Evolutionary conservation across 1,140 invertebrate genomes (phyloP), one percentile per base, ranked within the genome.

Genomic region (Caenorhabditis inopinata): DNA sequence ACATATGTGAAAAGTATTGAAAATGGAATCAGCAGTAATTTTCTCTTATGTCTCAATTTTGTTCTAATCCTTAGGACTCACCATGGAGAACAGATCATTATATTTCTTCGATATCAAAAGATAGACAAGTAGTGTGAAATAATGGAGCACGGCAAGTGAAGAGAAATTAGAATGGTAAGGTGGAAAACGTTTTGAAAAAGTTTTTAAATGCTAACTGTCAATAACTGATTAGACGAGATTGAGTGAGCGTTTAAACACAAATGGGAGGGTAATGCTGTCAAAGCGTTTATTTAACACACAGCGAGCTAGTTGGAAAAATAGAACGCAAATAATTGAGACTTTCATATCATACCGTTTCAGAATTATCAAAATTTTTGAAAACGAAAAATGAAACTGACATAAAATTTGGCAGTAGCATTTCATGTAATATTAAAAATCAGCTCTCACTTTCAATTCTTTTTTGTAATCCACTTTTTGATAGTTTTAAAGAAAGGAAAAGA

Each of bases 201-300:
- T 35, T n/a, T 58, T 68, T 42, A 25, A 68, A 21, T 58, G 53
- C 35, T 16, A 35, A 42, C 32, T 38, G 58, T 68, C 58, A 68
- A 68, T 68, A 68, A 68, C 58, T 68, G 58, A 68, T 68, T 68
- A 68, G 58, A 11, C 27, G 29, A 58, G 53, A n/a, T n/a, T 42
- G 38, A 42, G 38, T 7, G 14, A 42, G 38, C 14, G 38, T 42
- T 5, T 42, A 68, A 14, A 38, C 6, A 38, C 58, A 38, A 68
- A 68, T 21, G 32, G 23, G 32, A 18, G n/a, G 58, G 51, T 2
- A 35, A 32, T n/a, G 27, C 27, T 32, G 27, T 68, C 21, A 38
- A 11, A 68, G 58, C 58, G 38, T 5, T 42, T 42, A 14, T 42
- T 42, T 14, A 42, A 42, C 38, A 7, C 5, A 42, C 38, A 42